phyloP scores from a whole-genome alignment of 2,888 invertebrate species.

The Dasypolia templi region DNA sequence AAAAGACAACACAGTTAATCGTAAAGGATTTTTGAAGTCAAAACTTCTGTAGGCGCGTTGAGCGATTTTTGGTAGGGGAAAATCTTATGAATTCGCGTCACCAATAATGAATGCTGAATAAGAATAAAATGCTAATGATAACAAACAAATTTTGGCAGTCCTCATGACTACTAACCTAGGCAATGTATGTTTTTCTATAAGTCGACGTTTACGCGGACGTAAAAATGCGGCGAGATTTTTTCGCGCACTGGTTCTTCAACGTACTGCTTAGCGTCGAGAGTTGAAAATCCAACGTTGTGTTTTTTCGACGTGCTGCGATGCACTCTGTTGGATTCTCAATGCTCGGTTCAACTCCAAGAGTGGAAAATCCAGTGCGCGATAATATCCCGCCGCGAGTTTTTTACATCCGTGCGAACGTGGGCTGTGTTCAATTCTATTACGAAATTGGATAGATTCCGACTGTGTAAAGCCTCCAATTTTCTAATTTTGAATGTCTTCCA shows the following conservation, averaged over 20 bases:
- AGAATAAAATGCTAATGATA: neutral
- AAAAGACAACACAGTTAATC: neutral
- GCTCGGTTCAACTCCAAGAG: no score
- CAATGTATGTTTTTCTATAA: neutral
- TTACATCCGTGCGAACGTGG: no score
- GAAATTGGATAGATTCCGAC: neutral
- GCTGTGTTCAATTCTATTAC: neutral
- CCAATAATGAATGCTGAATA: neutral
- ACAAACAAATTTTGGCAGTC: neutral
- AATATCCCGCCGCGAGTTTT: no score
- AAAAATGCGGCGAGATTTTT: no score
- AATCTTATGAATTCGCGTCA: neutral
- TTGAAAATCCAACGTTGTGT: no score
- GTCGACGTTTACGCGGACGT: no score
- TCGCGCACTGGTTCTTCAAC: no score
- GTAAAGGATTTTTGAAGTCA: neutral
- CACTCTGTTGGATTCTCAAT: no score
- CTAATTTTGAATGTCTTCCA: neutral
- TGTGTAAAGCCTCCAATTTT: neutral
- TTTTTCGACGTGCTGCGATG: no score
- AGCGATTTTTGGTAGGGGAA: neutral
- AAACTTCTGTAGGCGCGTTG: neutral
- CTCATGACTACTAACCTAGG: neutral
- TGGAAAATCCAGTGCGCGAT: no score
- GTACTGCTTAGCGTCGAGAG: no score